These are phyloP conservation scores for Trichogramma evanescens DNA, from an alignment of 2,888 invertebrate species.

Conservation along the genomic window DNA sequence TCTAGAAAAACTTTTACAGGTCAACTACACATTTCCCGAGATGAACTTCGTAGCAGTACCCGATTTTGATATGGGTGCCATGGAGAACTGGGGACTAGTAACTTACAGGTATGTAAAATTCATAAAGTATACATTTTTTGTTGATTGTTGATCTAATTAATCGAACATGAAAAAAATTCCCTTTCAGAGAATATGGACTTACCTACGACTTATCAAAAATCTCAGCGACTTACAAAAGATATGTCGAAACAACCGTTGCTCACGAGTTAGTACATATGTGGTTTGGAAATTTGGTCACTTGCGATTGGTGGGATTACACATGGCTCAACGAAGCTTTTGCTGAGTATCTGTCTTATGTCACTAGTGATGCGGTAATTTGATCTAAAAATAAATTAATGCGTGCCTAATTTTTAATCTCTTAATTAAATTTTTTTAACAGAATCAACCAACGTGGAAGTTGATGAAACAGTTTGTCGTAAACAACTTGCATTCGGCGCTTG, in stretches of 20 bases:
- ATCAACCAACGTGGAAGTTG: slow-evolving; percentile 47
- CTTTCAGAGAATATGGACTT: slow-evolving; percentile 35
- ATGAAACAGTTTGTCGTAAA: slow-evolving; percentile 53
- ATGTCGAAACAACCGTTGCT: slow-evolving; percentile 54
- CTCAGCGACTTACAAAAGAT: slow-evolving; percentile 43
- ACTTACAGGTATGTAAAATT: slow-evolving; percentile 54
- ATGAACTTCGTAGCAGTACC: slow-evolving; percentile 58
- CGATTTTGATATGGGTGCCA: slow-evolving; percentile 24
- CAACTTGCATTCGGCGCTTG: slow-evolving; percentile 46
- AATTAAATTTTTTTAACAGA: slow-evolving; percentile 27
- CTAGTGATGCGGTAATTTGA: slow-evolving; percentile 28
- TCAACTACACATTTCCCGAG: slow-evolving; percentile 68
- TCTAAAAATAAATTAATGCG: neutral
- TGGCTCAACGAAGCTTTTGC: slow-evolving; percentile 75
- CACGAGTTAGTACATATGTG: slow-evolving; percentile 72
- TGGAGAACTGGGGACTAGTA: slow-evolving; percentile 30
- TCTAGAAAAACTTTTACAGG: slow-evolving; percentile 68
- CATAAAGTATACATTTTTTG: neutral
- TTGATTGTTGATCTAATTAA: neutral
- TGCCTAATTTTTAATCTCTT: neutral
- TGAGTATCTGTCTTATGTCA: slow-evolving; percentile 48
- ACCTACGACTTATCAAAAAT: slow-evolving; percentile 25
- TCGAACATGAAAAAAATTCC: slow-evolving; percentile 44
- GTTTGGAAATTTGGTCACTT: slow-evolving; percentile 67
- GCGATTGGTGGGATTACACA: slow-evolving; percentile 63